Base-by-base conservation (phyloP, 2,888 invertebrate species). In the Tetheella fluctuosa region DNA sequence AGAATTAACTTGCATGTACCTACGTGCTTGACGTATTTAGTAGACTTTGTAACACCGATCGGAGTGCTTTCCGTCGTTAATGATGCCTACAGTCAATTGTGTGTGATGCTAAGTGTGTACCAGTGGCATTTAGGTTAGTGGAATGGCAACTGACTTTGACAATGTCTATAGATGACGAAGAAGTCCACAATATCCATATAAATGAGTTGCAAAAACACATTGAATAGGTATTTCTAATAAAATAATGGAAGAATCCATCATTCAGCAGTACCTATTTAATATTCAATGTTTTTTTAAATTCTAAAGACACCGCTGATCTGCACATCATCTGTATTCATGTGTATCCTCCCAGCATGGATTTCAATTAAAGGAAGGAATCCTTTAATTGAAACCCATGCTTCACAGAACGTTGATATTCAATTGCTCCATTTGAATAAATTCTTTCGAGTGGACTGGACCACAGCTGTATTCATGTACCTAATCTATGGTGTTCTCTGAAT, bases 41-140 rank as follows among this genome's bases (percentile, higher is more conserved):
- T 79, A 63, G 61, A 62, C 58, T 60, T 61, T 64, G 64, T 64
- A 67, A 57, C 58, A 58, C 67, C 62, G 62, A 52, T 64, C 64
- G 37, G 34, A 20, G 28, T 17, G 34, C 23, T 34, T 55, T 55
- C 20, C 10, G 30, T 20, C 17, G 30, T 12, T 10, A 30, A 30
- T 28, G 17, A 55, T 55, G 7, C 20, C 12, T 0, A 55, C 34
- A 23, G 23, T 23, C 17, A 23, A 34, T 20, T 4, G 62, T 56
- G 61, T 61, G 62, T 54, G 25, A 58, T 57, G 57, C 58, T 61
- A 59, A 63, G 61, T 34, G 34, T 55, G 30, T 55, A 25, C 34
- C 30, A 55, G 55, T 55, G 55, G 55, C 23, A 48, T 10, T 6
- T 20, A 34, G 55, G 55, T 55, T 20, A 37, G 55, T 34, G 20